A percentile compares a stretch with the other conserved stretches of the same genome.
Conservation (phyloP, 2,888 invertebrate species). For the Oscheius sp. region DNA sequence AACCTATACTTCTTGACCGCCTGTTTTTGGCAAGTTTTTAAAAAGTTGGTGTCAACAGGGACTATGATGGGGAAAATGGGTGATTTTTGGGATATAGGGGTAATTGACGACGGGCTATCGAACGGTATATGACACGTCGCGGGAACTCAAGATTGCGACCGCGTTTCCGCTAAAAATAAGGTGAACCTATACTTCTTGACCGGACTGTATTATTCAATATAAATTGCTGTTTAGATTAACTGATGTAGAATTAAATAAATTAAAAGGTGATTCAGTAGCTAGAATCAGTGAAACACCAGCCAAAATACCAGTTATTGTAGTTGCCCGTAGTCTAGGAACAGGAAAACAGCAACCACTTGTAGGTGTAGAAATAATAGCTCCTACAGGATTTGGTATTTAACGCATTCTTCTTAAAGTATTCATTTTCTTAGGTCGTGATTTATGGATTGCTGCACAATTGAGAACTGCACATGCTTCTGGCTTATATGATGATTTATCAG, state of each 20-base stretch:
- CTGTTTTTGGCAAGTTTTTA: too few species aligned
- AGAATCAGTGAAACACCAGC: constrained; percentile 43
- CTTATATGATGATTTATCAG: constrained; percentile 56
- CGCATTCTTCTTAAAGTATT: background rate
- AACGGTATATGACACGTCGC: too few species aligned
- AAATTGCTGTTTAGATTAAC: constrained; percentile 27
- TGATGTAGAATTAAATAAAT: constrained; percentile 35
- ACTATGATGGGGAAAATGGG: too few species aligned
- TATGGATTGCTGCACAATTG: constrained; percentile 66
- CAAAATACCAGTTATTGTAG: constrained; percentile 48
- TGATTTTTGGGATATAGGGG: too few species aligned
- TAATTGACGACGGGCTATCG: too few species aligned
- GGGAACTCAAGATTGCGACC: too few species aligned
- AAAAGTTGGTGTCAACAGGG: too few species aligned
- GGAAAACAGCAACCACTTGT: constrained; percentile 39
- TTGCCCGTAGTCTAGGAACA: constrained; percentile 41
- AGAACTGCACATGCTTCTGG: constrained; percentile 61
- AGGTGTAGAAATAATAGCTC: constrained; percentile 54
- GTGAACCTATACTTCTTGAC: too few species aligned
- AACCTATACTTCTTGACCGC: too few species aligned
- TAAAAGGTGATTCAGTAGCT: constrained; percentile 37
- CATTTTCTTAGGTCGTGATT: constrained; percentile 48
- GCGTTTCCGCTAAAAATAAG: too few species aligned
- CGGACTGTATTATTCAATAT: too few species aligned
- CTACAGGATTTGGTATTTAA: constrained; percentile 55